These are phyloP conservation scores for Forbesichthys agassizii DNA, from an alignment of 2,113 vertebrate genomes.

Conservation along the genomic window DNA sequence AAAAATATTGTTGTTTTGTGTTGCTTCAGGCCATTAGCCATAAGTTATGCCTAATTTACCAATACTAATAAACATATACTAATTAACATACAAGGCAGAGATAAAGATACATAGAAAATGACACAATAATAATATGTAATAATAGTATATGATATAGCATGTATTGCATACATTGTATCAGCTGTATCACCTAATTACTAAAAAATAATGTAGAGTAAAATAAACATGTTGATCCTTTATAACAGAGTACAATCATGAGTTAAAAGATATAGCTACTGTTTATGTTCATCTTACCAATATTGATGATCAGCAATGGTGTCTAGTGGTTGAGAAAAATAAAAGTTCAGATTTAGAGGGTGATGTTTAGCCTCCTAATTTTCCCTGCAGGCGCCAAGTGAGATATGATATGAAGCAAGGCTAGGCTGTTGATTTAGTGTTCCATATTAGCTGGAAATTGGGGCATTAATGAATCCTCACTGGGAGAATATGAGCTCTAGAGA, in stretches of 20 bases:
- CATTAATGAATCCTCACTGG: slow-evolving; percentile 48
- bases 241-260: not conserved
- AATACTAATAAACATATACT: slow-evolving; percentile 25
- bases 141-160: no score
- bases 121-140: no score
- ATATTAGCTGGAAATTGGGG: slow-evolving; percentile 38
- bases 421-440: slow-evolving; percentile 32
- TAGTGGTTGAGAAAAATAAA: not conserved
- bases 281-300: not conserved
- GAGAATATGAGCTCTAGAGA: slow-evolving; percentile 51
- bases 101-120: slow-evolving; percentile 11
- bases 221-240: not conserved
- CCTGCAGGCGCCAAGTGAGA: slow-evolving; percentile 7
- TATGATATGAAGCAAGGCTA: slow-evolving; percentile 12
- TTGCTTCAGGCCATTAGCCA: slow-evolving; percentile 51
- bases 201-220: not conserved
- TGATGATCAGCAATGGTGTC: slow-evolving; percentile 9
- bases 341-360: not conserved
- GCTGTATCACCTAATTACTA: no score
- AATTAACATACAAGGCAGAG: slow-evolving; percentile 43
- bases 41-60: slow-evolving; percentile 53
- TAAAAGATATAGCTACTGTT: not conserved
- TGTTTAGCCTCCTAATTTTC: slow-evolving; percentile 6
- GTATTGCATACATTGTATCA: no score
- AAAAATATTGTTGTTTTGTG: slow-evolving; percentile 49